Percentiles rank a stretch among this genome's conserved stretches.
phyloP scores from a whole-genome alignment of 1,140 invertebrate species.

The Trichogramma pretiosum region DNA sequence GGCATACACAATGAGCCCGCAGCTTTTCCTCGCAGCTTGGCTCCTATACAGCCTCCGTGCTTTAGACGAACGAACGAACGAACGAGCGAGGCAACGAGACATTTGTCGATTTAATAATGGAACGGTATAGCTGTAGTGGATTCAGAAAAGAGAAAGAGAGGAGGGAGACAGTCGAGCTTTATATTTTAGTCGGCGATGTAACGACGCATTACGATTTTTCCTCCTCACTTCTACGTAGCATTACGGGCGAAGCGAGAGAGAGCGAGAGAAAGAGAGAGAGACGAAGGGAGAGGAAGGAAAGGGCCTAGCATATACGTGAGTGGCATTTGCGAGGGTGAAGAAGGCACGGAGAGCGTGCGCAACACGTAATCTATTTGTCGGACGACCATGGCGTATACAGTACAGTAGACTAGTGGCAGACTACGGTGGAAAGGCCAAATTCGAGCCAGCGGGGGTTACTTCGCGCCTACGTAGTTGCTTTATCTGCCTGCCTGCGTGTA shows the following conservation, averaged over 20 bases:
- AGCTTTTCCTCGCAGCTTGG: not conserved
- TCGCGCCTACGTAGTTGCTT: not conserved
- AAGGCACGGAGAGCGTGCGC: conserved; percentile 27
- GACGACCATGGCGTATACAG: conserved; percentile 39
- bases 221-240: conserved; percentile 29
- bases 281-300: too few species aligned
- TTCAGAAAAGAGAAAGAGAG: too few species aligned
- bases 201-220: conserved; percentile 41
- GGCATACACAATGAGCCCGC: conserved; percentile 16
- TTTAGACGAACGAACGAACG: too few species aligned
- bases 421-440: too few species aligned
- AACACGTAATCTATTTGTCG: conserved; percentile 48
- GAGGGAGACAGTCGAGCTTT: too few species aligned
- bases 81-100: conserved; percentile 12
- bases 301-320: too few species aligned
- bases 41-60: too few species aligned
- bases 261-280: too few species aligned
- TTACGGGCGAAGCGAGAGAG: too few species aligned
- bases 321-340: conserved; percentile 35
- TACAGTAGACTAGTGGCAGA: too few species aligned
- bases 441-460: conserved; percentile 15
- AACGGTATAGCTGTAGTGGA: conserved; percentile 43
- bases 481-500: not conserved
- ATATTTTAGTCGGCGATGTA: too few species aligned
- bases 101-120: conserved; percentile 46